phyloP scores from a whole-genome alignment of 2,797 vertebrate genomes.

The Hylomyscus alleni region DNA sequence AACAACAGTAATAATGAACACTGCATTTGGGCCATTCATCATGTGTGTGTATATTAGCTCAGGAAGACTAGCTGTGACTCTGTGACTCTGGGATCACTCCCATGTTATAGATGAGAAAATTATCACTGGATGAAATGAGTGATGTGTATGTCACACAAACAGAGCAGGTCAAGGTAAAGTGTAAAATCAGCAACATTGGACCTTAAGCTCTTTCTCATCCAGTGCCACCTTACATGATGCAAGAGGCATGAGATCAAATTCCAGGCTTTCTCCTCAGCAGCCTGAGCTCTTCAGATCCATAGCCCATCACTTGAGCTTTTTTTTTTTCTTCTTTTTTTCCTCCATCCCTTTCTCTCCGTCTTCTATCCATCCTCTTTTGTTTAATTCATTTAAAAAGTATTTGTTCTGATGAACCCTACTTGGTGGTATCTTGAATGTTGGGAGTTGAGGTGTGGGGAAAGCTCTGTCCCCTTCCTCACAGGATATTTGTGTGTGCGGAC shows the following conservation, averaged over 20 bases:
- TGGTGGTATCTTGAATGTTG: not conserved
- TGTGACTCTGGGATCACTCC: not conserved
- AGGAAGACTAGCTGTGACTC: not conserved
- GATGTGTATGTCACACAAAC: not conserved
- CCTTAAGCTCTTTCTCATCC: rapidly evolving
- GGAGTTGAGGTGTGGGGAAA: not conserved
- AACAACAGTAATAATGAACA: not conserved
- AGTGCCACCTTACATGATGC: not conserved
- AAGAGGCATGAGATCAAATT: not conserved
- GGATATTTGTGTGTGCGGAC: not conserved
- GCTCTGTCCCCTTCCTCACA: rapidly evolving
- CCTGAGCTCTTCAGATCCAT: not conserved
- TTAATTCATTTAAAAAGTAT: not conserved
- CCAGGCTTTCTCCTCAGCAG: not conserved
- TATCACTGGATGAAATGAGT: not conserved
- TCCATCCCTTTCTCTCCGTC: not conserved
- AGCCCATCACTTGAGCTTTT: not conserved
- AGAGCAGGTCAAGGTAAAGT: not conserved
- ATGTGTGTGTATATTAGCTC: not conserved
- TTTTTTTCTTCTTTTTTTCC: not conserved
- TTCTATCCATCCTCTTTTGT: not conserved
- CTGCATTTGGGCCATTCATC: not conserved
- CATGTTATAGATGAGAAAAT: not conserved
- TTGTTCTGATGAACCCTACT: not conserved
- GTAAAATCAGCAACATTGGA: not conserved